Evolutionary conservation across 2,888 invertebrate genomes (phyloP), one percentile per base, ranked within the genome.

Genomic region (Panorpa germanica): DNA sequence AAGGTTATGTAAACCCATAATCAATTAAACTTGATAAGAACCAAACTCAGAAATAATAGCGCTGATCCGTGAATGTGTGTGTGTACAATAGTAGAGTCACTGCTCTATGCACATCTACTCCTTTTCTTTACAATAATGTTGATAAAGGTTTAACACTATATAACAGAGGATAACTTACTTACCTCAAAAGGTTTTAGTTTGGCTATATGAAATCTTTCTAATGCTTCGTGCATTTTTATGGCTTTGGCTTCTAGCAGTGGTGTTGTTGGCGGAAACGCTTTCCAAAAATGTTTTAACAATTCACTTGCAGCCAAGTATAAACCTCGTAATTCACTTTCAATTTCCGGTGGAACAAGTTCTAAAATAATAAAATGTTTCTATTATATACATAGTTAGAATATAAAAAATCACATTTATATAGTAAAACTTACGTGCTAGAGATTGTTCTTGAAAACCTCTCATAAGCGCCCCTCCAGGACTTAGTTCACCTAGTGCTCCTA

Each of bases 261-360:
- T 3, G 73, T 71, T 0, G 74, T 73, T 1, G 76, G 74, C 19
- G 81, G 82, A 59, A 96, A 93, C 50, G 91, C 82, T 25, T 74
- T 66, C 95, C 96, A 98, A 57, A 96, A 83, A 55, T 95, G 93
- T 35, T 83, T 69, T 9, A 95, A 57, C 34, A 98, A 55, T 57
- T 96, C 96, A 36, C 82, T 75, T 4, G 82, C 62, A 2, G 86
- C 82, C 29, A 78, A 63, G 57, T 95, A 93, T 29, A 91, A 58
- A 37, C 81, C 72, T 33, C 76, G 68, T 8, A 95, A 59, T 45
- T 95, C 93, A 25, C 68, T 68, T 46, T 83, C 81, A 35, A 88
- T 67, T 43, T 83, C 81, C 8, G 66, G 49, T 5, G 85, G 82
- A 35, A 93, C 78, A 45, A 85, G 58, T 55, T 90, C 90, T 82